Base-by-base conservation (phyloP, 2,888 invertebrate genomes). In the Tribolium freemani region DNA sequence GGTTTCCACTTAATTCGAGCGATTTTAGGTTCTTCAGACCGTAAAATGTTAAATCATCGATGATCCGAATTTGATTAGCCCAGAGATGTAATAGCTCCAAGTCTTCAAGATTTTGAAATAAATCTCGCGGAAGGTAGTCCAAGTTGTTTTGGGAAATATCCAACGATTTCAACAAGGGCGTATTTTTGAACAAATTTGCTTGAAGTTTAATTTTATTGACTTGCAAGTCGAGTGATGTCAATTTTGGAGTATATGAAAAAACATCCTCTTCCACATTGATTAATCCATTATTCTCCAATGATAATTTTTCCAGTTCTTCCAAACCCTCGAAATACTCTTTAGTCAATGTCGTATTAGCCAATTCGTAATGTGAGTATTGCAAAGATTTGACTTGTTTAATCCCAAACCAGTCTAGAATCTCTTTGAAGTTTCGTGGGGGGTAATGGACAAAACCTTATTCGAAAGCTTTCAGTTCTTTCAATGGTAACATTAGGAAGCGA, bases 1-100 rank as follows among this genome's bases (percentile, higher is more conserved):
- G 88, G 83, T 94, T 94, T 4, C 88, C 87, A 79, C 91, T 91
- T 67, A 96, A 84, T 85, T 94, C 94, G 70, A 96, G 87, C 75
- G 90, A 90, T 78, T 88, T 88, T 4, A 96, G 87, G 0, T 90
- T 90, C 31, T 87, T 85, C 4, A 93, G 88, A 46, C 92, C 91
- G 26, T 88, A 88, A 81, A 94, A 93, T 73, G 90, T 88, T 69
- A 90, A 88, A 73, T 89, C 88, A 8, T 90, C 88, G 31, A 83
- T 46, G 4, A 21, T 26, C 5, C 66, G 76, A 2, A 83, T 68
- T 8, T 77, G 72, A 58, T 94, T 94, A n/a, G 88, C 88, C 82
- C 89, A 91, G 73, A 95, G 87, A 81, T 92, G 91, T 50, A 96
- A 85, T 72, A 87, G 88, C 74, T 88, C 89, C 50, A 94, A 86